phyloP scores from a whole-genome alignment of 2,888 invertebrate genomes.

The Thecocarcelia acutangulata region DNA sequence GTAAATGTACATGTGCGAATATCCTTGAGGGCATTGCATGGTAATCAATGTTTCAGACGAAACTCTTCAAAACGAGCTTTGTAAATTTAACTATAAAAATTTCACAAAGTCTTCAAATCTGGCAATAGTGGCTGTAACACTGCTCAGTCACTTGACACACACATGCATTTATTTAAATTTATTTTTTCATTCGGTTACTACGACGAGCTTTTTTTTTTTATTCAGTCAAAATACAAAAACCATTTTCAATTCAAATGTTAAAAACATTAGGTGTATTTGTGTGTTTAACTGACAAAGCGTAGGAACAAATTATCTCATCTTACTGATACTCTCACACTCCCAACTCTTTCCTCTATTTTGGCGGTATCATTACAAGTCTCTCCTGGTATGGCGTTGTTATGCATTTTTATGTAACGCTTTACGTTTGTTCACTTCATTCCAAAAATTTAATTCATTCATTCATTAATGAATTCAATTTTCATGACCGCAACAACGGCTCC shows the following conservation, averaged over 20 bases:
- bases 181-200: background rate
- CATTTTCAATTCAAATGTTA: conserved; percentile 37
- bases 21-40: too few relatives aligned
- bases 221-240: background rate
- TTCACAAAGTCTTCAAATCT: too few relatives aligned
- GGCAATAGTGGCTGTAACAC: background rate
- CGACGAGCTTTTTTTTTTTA: background rate
- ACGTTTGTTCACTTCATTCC: conserved; percentile 35
- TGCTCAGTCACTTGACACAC: background rate
- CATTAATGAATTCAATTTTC: conserved; percentile 61
- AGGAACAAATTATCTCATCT: conserved; percentile 49
- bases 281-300: conserved; percentile 59
- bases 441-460: conserved; percentile 46
- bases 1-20: too few relatives aligned
- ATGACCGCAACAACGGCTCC: conserved; percentile 19
- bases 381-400: conserved; percentile 27
- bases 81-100: too few relatives aligned
- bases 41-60: too few relatives aligned
- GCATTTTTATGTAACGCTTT: conserved; percentile 36
- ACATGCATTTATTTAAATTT: conserved; percentile 7
- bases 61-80: too few relatives aligned
- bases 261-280: conserved; percentile 34
- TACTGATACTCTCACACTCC: conserved; percentile 26
- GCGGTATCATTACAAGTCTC: background rate
- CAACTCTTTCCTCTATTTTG: conserved; percentile 19